A percentile compares a stretch with the other conserved stretches of the same genome.
phyloP scores from a whole-genome alignment of 1,140 invertebrate genomes.

The Hormaphis cornu region DNA sequence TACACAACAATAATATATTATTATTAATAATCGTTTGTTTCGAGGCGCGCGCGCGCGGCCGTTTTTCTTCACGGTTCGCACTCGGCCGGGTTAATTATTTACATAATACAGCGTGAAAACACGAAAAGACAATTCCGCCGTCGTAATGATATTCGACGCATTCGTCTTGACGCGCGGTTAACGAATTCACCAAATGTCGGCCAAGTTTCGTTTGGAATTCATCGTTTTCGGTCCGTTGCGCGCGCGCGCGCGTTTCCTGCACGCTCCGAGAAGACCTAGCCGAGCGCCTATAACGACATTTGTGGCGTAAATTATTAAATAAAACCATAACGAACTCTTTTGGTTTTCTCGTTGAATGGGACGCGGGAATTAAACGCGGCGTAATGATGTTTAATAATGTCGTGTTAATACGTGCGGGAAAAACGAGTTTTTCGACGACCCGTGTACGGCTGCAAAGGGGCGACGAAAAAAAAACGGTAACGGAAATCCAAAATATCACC shows the following conservation, averaged over 20 bases:
- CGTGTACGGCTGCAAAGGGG: not conserved
- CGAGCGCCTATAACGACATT: conserved; percentile 17
- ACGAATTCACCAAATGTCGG: conserved; percentile 29
- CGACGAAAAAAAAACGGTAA: not conserved
- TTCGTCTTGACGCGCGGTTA: not conserved
- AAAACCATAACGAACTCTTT: not conserved
- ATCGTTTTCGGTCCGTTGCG: conserved; percentile 11
- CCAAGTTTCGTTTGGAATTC: conserved; percentile 5
- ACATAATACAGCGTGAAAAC: not conserved
- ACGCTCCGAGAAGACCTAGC: too few relatives aligned
- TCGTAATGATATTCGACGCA: conserved; percentile 21
- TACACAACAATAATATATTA: too few relatives aligned
- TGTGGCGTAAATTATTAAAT: not conserved
- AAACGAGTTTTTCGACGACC: not conserved
- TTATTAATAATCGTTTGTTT: conserved; percentile 23
- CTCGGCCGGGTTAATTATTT: not conserved
- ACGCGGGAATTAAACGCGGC: not conserved
- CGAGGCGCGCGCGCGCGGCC: not conserved
- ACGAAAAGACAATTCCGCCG: not conserved
- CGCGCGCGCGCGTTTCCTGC: too few relatives aligned
- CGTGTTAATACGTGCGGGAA: not conserved
- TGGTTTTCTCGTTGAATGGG: not conserved
- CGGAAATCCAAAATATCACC: conserved; percentile 8
- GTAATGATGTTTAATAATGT: not conserved
- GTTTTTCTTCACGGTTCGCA: conserved; percentile 16